phyloP scores from a whole-genome alignment of 1,140 invertebrate species.

The Centruroides sculpturatus region DNA sequence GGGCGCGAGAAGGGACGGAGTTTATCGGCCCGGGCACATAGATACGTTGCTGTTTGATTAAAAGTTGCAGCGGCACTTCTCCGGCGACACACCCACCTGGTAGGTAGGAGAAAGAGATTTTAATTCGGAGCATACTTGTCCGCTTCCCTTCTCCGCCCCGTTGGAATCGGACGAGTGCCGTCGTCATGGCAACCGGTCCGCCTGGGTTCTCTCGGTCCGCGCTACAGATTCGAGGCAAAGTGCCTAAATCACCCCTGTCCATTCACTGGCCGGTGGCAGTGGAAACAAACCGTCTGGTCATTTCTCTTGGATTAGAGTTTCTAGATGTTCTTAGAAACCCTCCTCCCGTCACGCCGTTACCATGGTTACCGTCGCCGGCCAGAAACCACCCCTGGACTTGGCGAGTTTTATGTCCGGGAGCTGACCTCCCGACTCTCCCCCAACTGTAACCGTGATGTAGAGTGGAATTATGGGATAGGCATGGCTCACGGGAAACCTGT shows the following conservation, averaged over 20 bases:
- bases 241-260: conserved; percentile 16
- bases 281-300: conserved; percentile 18
- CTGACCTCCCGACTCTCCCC: too few relatives aligned
- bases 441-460: too few relatives aligned
- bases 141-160: conserved; percentile 7
- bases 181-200: conserved; percentile 8
- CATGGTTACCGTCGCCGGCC: too few relatives aligned
- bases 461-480: too few relatives aligned
- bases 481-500: too few relatives aligned
- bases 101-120: conserved; percentile 2
- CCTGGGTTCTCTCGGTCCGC: background rate
- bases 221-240: conserved; percentile 12
- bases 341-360: too few relatives aligned
- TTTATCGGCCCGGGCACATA: background rate
- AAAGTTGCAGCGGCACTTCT: background rate
- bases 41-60: background rate
- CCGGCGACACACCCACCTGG: background rate
- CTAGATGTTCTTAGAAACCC: conserved; percentile 6
- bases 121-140: conserved; percentile 11
- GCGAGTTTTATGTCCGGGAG: too few relatives aligned
- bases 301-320: conserved; percentile 17
- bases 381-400: too few relatives aligned
- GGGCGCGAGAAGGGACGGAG: too few relatives aligned
- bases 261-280: conserved; percentile 10
- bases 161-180: conserved; percentile 9